These are phyloP conservation scores for Artibeus lituratus DNA, from an alignment of 2,797 vertebrate species.

Conservation along the genomic window DNA sequence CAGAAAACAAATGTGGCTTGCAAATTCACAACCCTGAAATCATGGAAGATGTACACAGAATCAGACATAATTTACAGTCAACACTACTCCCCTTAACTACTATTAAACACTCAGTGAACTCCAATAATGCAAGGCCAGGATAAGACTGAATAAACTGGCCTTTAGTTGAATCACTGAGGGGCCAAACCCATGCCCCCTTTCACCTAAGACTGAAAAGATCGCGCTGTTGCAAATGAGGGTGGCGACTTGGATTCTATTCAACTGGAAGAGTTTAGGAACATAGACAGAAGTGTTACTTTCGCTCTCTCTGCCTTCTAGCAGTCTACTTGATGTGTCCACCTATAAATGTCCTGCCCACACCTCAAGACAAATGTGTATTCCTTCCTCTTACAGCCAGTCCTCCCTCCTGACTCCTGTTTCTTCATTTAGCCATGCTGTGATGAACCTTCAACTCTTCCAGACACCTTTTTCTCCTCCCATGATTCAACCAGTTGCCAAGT, in stretches of 20 bases:
- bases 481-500: not conserved
- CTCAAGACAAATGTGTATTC: not conserved
- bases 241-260: slow-evolving; percentile 40
- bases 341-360: not conserved
- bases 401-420: not conserved
- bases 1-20: slow-evolving; percentile 61
- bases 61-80: not conserved
- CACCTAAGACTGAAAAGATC: not conserved
- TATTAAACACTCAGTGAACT: not conserved
- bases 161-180: not conserved
- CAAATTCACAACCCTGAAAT: slow-evolving; percentile 24
- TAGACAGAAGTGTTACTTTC: not conserved
- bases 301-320: not conserved
- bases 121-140: accelerated
- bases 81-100: not conserved
- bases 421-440: not conserved
- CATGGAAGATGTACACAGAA: not conserved
- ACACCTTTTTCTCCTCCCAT: not conserved
- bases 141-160: not conserved
- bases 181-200: not conserved
- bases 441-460: not conserved
- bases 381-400: not conserved
- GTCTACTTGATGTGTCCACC: not conserved
- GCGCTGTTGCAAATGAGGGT: not conserved
- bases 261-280: slow-evolving; percentile 3